Conservation (phyloP, 2,888 invertebrate genomes). For the Drosophila siamana region DNA sequence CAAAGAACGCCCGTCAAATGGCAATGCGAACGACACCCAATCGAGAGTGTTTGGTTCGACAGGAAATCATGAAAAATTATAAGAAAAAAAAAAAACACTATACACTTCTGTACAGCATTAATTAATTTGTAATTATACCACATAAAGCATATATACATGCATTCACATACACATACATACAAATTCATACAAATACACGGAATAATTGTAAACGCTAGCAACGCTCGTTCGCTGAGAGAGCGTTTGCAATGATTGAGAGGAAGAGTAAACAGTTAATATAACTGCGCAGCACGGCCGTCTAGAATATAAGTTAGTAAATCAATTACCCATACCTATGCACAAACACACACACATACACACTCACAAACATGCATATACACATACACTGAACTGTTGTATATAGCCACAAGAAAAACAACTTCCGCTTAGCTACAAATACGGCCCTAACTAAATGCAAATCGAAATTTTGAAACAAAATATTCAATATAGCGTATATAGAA, state of each 20-base stretch:
- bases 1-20: background rate
- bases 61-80: constrained; percentile 6
- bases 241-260: constrained; percentile 14
- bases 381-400: constrained; percentile 51
- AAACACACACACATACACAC: constrained; percentile 34
- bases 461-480: constrained; percentile 44
- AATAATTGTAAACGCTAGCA: constrained; percentile 30
- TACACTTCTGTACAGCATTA: constrained; percentile 72
- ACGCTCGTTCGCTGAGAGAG: constrained; percentile 15
- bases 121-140: constrained; percentile 75
- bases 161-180: constrained; percentile 16
- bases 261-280: constrained; percentile 5
- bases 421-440: constrained; percentile 74
- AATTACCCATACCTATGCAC: constrained; percentile 47
- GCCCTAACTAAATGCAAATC: constrained; percentile 63
- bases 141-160: constrained; percentile 32
- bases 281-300: constrained; percentile 66
- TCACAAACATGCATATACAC: constrained; percentile 23
- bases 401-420: constrained; percentile 61
- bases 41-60: constrained; percentile 1
- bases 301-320: constrained; percentile 77
- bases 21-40: background rate
- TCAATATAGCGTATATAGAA: constrained; percentile 22
- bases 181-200: constrained; percentile 18
- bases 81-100: constrained; percentile 17